Evolutionary conservation across 2,888 invertebrate species (phyloP).

Genomic region (Anodontia alba): DNA sequence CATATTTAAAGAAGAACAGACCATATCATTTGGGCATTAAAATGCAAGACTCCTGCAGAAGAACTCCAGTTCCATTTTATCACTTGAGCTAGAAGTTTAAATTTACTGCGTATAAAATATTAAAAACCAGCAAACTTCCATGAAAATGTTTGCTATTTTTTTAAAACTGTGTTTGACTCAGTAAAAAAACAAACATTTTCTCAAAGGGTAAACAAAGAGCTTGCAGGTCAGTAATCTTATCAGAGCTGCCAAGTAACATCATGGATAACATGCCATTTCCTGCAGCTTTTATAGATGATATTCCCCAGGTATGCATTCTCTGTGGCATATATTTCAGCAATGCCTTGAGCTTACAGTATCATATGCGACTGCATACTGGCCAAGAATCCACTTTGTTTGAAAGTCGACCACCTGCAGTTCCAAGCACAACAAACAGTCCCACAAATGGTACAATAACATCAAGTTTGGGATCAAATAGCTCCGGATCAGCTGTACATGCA

Average conservation of each 20-base stretch:
- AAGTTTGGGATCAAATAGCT: neutral
- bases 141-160: too few relatives aligned
- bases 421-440: neutral
- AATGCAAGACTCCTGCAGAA: too few relatives aligned
- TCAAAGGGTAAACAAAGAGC: too few relatives aligned
- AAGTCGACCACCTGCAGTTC: neutral
- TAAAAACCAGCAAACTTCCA: too few relatives aligned
- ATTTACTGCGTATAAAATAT: too few relatives aligned
- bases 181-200: too few relatives aligned
- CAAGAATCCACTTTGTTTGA: neutral
- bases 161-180: too few relatives aligned
- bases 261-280: slow-evolving; percentile 14
- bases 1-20: too few relatives aligned
- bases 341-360: slow-evolving; percentile 42
- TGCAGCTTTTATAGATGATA: slow-evolving; percentile 1
- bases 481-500: neutral
- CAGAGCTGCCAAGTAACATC: neutral
- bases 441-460: neutral
- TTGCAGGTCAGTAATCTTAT: neutral
- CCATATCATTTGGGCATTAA: too few relatives aligned
- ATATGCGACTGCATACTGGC: slow-evolving; percentile 51
- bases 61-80: too few relatives aligned
- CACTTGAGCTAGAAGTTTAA: too few relatives aligned
- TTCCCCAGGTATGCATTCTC: slow-evolving; percentile 34
- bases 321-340: slow-evolving; percentile 58